These are phyloP conservation scores for Cardinalis cardinalis DNA, from an alignment of 2,113 vertebrate species.

Conservation along the genomic window DNA sequence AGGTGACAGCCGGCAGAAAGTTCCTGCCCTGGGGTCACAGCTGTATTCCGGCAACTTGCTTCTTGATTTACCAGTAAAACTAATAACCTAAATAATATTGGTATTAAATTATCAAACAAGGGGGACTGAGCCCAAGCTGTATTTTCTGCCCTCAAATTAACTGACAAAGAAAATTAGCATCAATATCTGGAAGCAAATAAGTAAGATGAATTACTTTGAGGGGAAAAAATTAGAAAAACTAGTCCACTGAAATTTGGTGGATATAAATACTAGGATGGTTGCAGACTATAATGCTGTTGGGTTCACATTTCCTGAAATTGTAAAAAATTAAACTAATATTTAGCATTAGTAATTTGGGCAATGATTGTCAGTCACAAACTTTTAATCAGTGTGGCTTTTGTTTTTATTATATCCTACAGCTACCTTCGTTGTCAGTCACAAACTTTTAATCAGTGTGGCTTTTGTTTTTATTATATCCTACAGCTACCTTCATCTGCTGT, in stretches of 20 bases:
- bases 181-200: background rate
- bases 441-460: background rate
- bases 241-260: background rate
- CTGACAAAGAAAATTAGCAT: slow-evolving; percentile 17
- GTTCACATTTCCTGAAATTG: background rate
- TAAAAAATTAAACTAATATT: background rate
- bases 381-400: background rate
- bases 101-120: slow-evolving; percentile 71
- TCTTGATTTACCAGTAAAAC: slow-evolving; percentile 74
- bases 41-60: slow-evolving; percentile 75
- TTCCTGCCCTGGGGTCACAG: slow-evolving; percentile 79
- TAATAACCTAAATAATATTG: slow-evolving; percentile 72
- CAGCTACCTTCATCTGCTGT: background rate
- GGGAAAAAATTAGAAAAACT: background rate
- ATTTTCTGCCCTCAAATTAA: slow-evolving; percentile 21
- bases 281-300: background rate
- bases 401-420: background rate
- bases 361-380: background rate
- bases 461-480: background rate
- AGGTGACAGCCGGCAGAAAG: slow-evolving; percentile 79
- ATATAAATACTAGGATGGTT: background rate
- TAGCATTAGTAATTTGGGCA: background rate
- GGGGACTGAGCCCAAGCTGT: background rate
- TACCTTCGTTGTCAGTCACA: background rate
- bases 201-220: background rate